Evolutionary conservation across 2,797 vertebrate species (phyloP).

Genomic region (Gadopsis bispinosus): DNA sequence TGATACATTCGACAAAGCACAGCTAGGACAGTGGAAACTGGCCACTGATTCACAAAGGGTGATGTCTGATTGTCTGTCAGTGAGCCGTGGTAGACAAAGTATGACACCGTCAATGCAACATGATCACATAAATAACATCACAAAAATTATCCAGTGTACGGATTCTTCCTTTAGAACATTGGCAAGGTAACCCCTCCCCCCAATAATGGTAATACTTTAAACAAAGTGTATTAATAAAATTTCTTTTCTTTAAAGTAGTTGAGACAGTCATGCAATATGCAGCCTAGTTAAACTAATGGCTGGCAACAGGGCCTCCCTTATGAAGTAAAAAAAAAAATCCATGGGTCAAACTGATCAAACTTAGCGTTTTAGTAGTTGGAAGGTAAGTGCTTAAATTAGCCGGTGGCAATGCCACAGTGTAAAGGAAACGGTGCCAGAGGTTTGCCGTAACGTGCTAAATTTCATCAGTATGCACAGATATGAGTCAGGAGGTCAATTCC

Average conservation of each 20-base stretch:
- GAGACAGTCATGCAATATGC: slow-evolving; percentile 80
- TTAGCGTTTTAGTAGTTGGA: slow-evolving; percentile 61
- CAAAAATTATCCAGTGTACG: slow-evolving; percentile 80
- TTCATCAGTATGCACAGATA: slow-evolving; percentile 21
- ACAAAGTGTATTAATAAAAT: slow-evolving; percentile 63
- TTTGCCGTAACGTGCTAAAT: slow-evolving; percentile 47
- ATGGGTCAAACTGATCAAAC: slow-evolving; percentile 40
- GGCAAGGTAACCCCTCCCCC: slow-evolving; percentile 56
- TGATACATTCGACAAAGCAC: slow-evolving; percentile 76
- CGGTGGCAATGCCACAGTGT: slow-evolving; percentile 27
- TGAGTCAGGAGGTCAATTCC: slow-evolving; percentile 45
- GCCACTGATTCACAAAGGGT: slow-evolving; percentile 65
- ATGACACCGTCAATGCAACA: slow-evolving; percentile 75
- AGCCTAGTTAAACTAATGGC: slow-evolving; percentile 61
- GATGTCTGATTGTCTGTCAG: slow-evolving; percentile 84
- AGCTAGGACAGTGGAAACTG: slow-evolving; percentile 65
- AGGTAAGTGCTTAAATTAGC: slow-evolving; percentile 57
- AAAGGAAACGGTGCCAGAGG: slow-evolving; percentile 41
- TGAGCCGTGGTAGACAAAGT: slow-evolving; percentile 66
- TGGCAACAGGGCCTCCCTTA: slow-evolving; percentile 47
- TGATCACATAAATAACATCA: slow-evolving; percentile 83
- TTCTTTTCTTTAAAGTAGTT: slow-evolving; percentile 79
- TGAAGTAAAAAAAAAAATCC: slow-evolving; percentile 42
- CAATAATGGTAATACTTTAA: slow-evolving; percentile 68
- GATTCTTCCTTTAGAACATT: slow-evolving; percentile 73